Conservation (phyloP, 2,888 invertebrate genomes). For the Steinernema hermaphroditum region DNA sequence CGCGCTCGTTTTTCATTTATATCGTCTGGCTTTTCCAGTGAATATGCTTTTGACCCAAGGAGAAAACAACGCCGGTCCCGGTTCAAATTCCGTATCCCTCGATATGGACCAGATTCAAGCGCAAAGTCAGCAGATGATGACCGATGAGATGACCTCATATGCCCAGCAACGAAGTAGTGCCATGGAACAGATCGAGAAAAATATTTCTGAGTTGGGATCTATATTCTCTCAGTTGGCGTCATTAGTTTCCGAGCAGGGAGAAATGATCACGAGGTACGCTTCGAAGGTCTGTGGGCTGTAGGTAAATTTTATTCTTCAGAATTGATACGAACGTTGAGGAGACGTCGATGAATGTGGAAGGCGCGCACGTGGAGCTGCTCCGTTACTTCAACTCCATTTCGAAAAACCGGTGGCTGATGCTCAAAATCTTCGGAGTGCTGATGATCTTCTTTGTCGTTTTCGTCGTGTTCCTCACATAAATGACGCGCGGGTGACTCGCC, state of each 20-base stretch:
- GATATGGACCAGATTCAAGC: slow-evolving; percentile 76
- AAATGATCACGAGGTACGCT: slow-evolving; percentile 73
- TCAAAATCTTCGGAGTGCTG: slow-evolving; percentile 95
- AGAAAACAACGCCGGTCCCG: slow-evolving; percentile 60
- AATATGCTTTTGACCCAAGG: slow-evolving; percentile 44
- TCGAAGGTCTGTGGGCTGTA: not conserved
- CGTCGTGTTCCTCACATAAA: slow-evolving; percentile 89
- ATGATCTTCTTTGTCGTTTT: slow-evolving; percentile 99
- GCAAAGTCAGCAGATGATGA: slow-evolving; percentile 68
- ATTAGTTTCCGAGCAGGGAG: slow-evolving; percentile 98
- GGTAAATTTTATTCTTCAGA: slow-evolving; percentile 69
- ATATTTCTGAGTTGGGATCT: slow-evolving; percentile 96
- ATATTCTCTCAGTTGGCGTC: slow-evolving; percentile 76
- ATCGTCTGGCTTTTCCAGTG: slow-evolving; percentile 66
- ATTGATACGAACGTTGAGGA: slow-evolving; percentile 96
- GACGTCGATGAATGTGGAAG: slow-evolving; percentile 92
- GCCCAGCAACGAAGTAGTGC: slow-evolving; percentile 90
- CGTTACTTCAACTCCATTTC: slow-evolving; percentile 94
- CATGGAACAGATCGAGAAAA: slow-evolving; percentile 98
- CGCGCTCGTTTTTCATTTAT: slow-evolving; percentile 31
- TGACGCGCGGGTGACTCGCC: not conserved
- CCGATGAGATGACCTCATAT: slow-evolving; percentile 85
- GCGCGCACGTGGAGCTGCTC: slow-evolving; percentile 92
- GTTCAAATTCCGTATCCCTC: slow-evolving; percentile 78
- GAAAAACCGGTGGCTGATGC: slow-evolving; percentile 96